phyloP scores from a whole-genome alignment of 2,888 invertebrate genomes.

The Xylota sylvarum region DNA sequence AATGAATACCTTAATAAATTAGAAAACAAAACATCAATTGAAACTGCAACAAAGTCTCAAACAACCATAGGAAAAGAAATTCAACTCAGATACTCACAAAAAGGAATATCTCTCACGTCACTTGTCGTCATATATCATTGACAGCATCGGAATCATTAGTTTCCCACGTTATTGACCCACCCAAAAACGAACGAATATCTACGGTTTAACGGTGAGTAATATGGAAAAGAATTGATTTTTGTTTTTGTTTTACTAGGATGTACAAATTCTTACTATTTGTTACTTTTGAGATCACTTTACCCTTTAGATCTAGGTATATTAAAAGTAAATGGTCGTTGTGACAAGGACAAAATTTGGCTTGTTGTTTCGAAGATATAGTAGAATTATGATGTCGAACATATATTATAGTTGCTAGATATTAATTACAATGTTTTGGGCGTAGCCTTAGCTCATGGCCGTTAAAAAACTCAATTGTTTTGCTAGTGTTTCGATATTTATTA shows the following conservation, averaged over 20 bases:
- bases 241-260: not conserved
- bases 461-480: not conserved
- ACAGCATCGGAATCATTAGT: constrained; percentile 68
- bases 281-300: too few species aligned
- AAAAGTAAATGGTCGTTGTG: too few species aligned
- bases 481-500: not conserved
- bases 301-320: too few species aligned
- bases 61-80: not conserved
- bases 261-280: not conserved
- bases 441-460: not conserved
- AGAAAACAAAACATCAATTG: constrained; percentile 11
- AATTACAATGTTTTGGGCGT: not conserved
- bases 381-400: too few species aligned
- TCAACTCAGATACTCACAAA: constrained; percentile 19
- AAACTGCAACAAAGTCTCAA: constrained; percentile 31
- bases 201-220: constrained; percentile 78
- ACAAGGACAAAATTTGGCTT: too few species aligned
- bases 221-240: constrained; percentile 4
- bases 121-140: constrained; percentile 37
- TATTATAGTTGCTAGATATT: not conserved
- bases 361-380: too few species aligned
- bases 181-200: constrained; percentile 78
- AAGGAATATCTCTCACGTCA: constrained; percentile 47
- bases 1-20: constrained; percentile 58
- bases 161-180: constrained; percentile 78